Base-by-base conservation (phyloP, 2,797 vertebrate species). In the Percopsis omiscomaycus region DNA sequence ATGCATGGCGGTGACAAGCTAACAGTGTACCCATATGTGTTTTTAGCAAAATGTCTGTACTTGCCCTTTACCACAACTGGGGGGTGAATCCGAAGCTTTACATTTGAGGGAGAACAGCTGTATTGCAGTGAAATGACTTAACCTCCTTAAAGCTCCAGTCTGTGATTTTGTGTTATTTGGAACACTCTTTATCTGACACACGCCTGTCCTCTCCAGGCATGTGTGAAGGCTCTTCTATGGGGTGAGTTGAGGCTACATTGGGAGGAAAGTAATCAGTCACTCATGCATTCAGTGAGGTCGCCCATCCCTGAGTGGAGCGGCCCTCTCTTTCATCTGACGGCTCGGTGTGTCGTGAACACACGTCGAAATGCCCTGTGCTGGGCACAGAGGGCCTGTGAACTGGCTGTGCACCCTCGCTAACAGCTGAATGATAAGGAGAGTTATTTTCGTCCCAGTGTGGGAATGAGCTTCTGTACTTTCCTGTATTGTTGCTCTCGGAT, bases 181-280 rank as follows among this genome's bases (percentile, higher is more conserved):
- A 79, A 86, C 80, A 75, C 77, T 61, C 68, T 83, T 73, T 64
- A 82, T 78, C 84, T 57, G 79, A 59, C 29, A 55, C 22, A 22
- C 22, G 71, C 79, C 78, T 66, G 73, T 65, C 66, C 77, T 83
- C 74, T 73, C 71, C 74, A 80, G 61, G 69, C 72, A 50, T 16
- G 16, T 64, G 55, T 55, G 50, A 14, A 71, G 68, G 64, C 66
- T 80, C 61, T 56, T 72, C 73, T 79, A 69, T 79, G 73, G 69
- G 52, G 71, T 64, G 82, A 73, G 80, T 50, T 55, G 73, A 79
- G 84, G 74, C 84, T 80, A 68, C 79, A 79, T 74, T 73, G 66
- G 61, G 80, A 81, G 86, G 84, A 86, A 86, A 86, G 77, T 88
- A 86, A 86, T 84, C 79, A 86, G 84, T 86, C 85, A 85, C 87